Evolutionary conservation across 1,140 invertebrate genomes (phyloP).

Genomic region (Trichonephila clavata): DNA sequence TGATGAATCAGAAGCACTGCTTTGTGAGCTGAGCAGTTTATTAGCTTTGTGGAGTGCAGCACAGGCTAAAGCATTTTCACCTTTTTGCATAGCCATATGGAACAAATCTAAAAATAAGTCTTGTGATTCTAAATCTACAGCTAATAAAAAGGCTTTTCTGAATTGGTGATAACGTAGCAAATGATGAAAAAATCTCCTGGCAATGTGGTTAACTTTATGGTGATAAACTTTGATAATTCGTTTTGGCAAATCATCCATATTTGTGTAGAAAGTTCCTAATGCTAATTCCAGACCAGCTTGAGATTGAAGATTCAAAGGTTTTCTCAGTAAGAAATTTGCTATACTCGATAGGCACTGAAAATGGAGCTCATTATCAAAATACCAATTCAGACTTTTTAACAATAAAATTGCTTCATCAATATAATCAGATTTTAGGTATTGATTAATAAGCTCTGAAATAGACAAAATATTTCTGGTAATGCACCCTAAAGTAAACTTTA

Average conservation of each 20-base stretch:
- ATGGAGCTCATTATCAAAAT: constrained; percentile 52
- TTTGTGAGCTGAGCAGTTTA: constrained; percentile 24
- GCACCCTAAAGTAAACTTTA: constrained; percentile 65
- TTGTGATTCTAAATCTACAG: constrained; percentile 76
- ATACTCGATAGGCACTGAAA: constrained; percentile 77
- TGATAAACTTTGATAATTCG: constrained; percentile 73
- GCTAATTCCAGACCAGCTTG: constrained; percentile 75
- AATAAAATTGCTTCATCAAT: constrained; percentile 77
- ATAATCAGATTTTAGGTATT: constrained; percentile 75
- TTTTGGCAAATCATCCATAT: constrained; percentile 68
- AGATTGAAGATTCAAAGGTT: constrained; percentile 61
- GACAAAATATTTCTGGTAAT: constrained; percentile 45
- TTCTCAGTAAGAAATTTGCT: constrained; percentile 75
- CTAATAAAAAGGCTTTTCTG: constrained; percentile 78
- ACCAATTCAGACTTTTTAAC: constrained; percentile 77
- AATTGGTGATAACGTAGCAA: constrained; percentile 73
- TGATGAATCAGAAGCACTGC: constrained; percentile 18
- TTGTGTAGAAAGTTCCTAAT: constrained; percentile 77
- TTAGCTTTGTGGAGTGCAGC: constrained; percentile 72
- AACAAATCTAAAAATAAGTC: constrained; percentile 77
- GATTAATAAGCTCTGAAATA: constrained; percentile 58
- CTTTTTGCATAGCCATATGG: constrained; percentile 77
- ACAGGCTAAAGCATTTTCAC: constrained; percentile 68
- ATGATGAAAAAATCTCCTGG: constrained; percentile 78
- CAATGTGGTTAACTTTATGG: constrained; percentile 74